These are phyloP conservation scores for Microcaecilia unicolor DNA, from an alignment of 2,797 vertebrate genomes.

Conservation along the genomic window DNA sequence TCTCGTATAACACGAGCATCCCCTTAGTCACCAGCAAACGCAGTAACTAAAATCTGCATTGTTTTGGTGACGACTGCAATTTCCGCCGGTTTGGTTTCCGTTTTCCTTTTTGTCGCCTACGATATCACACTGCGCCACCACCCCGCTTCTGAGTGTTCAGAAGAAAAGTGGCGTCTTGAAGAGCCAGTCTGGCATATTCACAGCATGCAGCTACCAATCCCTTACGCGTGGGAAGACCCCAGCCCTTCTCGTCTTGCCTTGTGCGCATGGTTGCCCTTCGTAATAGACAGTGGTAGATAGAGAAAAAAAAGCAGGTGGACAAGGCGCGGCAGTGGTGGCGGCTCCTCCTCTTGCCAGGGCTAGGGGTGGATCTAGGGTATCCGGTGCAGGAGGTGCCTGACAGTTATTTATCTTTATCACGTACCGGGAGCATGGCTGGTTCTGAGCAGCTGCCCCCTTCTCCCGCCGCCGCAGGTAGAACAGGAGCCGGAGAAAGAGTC, in stretches of 20 bases:
- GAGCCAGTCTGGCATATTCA: not conserved
- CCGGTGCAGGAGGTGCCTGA: not conserved
- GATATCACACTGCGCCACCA: too few relatives aligned
- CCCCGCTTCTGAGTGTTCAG: not conserved
- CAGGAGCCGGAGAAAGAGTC: slow-evolving; percentile 33
- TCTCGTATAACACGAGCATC: too few relatives aligned
- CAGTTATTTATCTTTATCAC: not conserved
- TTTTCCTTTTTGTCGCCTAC: too few relatives aligned
- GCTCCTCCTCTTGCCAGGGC: slow-evolving; percentile 11
- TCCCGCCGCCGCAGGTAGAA: slow-evolving; percentile 19
- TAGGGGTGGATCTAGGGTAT: not conserved
- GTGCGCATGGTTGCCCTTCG: not conserved
- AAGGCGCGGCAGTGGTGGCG: slow-evolving; percentile 29
- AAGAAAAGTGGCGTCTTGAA: not conserved
- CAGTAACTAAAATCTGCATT: too few relatives aligned
- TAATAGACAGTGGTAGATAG: not conserved
- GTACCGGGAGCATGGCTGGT: slow-evolving; percentile 34
- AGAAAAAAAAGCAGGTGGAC: too few relatives aligned
- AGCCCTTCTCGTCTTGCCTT: not conserved
- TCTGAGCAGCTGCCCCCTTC: slow-evolving; percentile 19
- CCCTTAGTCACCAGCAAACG: too few relatives aligned
- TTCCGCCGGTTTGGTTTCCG: too few relatives aligned
- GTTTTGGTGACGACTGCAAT: too few relatives aligned
- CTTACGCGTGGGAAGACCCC: too few relatives aligned
- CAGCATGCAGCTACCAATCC: not conserved